Conservation (phyloP, 1,140 invertebrate genomes). For the Dryas iulia region DNA sequence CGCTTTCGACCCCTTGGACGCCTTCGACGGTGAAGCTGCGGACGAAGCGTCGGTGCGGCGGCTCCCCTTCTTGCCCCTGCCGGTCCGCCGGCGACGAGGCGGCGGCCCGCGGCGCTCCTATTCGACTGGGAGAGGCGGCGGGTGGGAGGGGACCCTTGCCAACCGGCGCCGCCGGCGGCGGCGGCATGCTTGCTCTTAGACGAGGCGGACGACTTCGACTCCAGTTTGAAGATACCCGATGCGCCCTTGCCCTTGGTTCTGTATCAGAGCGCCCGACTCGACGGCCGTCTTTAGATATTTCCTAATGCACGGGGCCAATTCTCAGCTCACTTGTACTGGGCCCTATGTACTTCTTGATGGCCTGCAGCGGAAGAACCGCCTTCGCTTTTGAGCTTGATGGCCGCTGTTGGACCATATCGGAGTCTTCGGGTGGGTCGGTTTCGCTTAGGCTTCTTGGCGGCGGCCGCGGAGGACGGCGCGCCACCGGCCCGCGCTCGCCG, state of each 20-base stretch:
- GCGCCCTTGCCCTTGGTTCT: conserved; percentile 84
- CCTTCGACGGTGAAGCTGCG: conserved; percentile 34
- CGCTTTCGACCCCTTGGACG: conserved; percentile 26
- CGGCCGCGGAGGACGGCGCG: conserved; percentile 26
- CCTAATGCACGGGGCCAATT: conserved; percentile 82
- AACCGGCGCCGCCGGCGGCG: conserved; percentile 24
- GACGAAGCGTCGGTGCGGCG: conserved; percentile 22
- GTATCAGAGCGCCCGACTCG: conserved; percentile 78
- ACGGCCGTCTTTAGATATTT: conserved; percentile 82
- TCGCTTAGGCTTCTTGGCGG: conserved; percentile 68
- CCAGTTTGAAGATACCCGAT: conserved; percentile 82
- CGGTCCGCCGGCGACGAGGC: conserved; percentile 3
- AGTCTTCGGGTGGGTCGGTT: conserved; percentile 78
- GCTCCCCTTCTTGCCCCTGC: background rate
- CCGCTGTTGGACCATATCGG: conserved; percentile 81
- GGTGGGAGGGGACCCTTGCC: conserved; percentile 18
- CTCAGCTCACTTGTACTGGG: conserved; percentile 81
- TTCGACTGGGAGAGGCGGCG: background rate
- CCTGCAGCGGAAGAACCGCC: conserved; percentile 82
- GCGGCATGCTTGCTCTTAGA: conserved; percentile 32
- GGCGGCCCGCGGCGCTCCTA: conserved; percentile 15
- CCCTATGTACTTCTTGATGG: conserved; percentile 84
- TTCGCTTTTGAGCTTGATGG: conserved; percentile 83
- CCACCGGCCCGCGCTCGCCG: conserved; percentile 39
- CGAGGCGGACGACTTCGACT: conserved; percentile 42